Evolutionary conservation across 2,888 invertebrate genomes (phyloP).

Genomic region (Drosophila paramelanica): DNA sequence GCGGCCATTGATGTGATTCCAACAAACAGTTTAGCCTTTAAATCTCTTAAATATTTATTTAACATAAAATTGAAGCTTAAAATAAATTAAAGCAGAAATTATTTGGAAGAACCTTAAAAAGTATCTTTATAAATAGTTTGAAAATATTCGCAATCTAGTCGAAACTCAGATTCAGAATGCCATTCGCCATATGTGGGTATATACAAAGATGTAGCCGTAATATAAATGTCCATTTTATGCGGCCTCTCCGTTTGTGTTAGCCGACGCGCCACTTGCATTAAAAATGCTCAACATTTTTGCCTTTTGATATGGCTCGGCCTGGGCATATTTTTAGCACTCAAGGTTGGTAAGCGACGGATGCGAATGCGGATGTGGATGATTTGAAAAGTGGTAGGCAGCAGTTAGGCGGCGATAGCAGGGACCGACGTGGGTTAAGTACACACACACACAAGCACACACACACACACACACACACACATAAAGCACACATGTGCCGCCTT

Average conservation of each 20-base stretch:
- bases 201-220: constrained; percentile 28
- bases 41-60: not conserved
- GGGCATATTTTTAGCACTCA: constrained; percentile 72
- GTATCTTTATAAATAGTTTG: too few relatives aligned
- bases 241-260: constrained; percentile 41
- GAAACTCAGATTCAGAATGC: constrained; percentile 26
- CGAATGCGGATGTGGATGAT: constrained; percentile 75
- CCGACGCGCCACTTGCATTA: constrained; percentile 55
- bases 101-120: not conserved
- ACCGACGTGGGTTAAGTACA: constrained; percentile 36
- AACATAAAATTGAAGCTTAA: too few relatives aligned
- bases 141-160: not conserved
- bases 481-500: constrained; percentile 45
- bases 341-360: constrained; percentile 70
- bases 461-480: constrained; percentile 9
- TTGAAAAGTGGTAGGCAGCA: constrained; percentile 75
- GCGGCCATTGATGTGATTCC: constrained; percentile 13
- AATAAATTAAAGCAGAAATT: too few relatives aligned
- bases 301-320: constrained; percentile 68
- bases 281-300: constrained; percentile 62
- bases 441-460: constrained; percentile 13
- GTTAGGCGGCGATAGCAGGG: constrained; percentile 30
- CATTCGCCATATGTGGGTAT: constrained; percentile 2
- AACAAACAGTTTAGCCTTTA: not conserved
- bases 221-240: constrained; percentile 59